Evolutionary conservation across 2,797 vertebrate species (phyloP).

Genomic region (Eutrigla gurnardus): DNA sequence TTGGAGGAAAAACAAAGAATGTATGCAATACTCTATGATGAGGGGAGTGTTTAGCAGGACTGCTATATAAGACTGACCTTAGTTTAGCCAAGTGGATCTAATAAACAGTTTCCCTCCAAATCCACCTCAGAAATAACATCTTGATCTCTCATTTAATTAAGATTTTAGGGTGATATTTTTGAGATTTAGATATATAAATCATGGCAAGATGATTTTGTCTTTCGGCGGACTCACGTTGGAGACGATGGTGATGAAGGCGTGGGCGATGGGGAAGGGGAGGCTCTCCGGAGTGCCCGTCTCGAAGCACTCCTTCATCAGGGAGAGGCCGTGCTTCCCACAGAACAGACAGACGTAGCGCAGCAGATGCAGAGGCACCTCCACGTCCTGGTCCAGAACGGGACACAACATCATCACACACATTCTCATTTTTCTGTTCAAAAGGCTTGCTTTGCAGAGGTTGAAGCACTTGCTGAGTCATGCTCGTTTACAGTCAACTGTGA

Average conservation of each 20-base stretch:
- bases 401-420: neutral
- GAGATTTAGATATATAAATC: too few relatives aligned
- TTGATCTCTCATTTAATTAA: neutral
- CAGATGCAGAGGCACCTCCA: constrained; percentile 98
- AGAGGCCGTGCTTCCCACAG: constrained; percentile 97
- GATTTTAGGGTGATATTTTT: neutral
- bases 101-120: neutral
- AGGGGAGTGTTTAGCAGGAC: too few relatives aligned
- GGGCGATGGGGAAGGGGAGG: constrained; percentile 95
- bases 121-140: neutral
- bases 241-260: constrained; percentile 98
- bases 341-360: constrained; percentile 98
- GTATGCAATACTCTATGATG: too few relatives aligned
- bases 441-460: neutral
- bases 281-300: constrained; percentile 94
- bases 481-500: neutral
- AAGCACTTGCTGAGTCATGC: neutral
- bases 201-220: rapidly evolving
- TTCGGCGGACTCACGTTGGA: constrained; percentile 91
- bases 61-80: neutral
- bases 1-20: too few relatives aligned
- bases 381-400: constrained; percentile 82
- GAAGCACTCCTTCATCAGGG: constrained; percentile 99
- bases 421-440: too few relatives aligned
- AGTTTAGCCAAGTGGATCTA: neutral